Evolutionary conservation across 2,113 vertebrate species (phyloP).

Genomic region (Heloderma charlesbogerti): DNA sequence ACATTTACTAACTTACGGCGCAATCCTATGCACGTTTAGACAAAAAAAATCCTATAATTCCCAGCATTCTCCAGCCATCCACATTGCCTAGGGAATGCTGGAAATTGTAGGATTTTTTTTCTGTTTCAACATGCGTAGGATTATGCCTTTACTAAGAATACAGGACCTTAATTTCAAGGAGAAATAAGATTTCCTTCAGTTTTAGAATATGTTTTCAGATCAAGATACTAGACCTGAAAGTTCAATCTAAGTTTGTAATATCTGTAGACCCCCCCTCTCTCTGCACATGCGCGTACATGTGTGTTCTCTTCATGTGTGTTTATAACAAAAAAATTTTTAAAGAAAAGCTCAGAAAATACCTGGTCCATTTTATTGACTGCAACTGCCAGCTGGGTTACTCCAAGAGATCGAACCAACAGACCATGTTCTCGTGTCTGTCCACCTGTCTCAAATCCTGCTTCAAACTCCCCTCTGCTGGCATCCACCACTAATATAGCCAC

Average conservation of each 20-base stretch:
- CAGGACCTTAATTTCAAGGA: not conserved
- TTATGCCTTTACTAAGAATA: not conserved
- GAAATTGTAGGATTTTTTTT: too few relatives aligned
- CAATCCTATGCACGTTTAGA: too few relatives aligned
- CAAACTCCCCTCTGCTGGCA: slow-evolving; percentile 95
- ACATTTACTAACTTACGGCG: too few relatives aligned
- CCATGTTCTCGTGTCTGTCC: slow-evolving; percentile 97
- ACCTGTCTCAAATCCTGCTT: slow-evolving; percentile 96
- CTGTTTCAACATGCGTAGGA: too few relatives aligned
- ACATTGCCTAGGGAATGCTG: too few relatives aligned
- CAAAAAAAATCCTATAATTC: too few relatives aligned
- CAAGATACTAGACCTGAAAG: not conserved
- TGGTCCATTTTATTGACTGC: slow-evolving; percentile 99
- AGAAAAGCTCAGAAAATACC: slow-evolving; percentile 80
- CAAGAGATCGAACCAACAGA: slow-evolving; percentile 94
- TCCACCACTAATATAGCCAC: slow-evolving; percentile 96
- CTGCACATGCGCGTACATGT: not conserved
- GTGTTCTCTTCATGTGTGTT: not conserved
- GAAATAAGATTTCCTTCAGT: not conserved
- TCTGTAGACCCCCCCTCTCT: not conserved
- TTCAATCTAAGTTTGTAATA: slow-evolving; percentile 1
- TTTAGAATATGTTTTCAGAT: not conserved
- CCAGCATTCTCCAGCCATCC: too few relatives aligned
- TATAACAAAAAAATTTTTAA: too few relatives aligned
- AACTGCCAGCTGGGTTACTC: slow-evolving; percentile 97